These are phyloP conservation scores for Mizuhopecten yessoensis DNA, from an alignment of 1,140 invertebrate genomes.

Conservation along the genomic window DNA sequence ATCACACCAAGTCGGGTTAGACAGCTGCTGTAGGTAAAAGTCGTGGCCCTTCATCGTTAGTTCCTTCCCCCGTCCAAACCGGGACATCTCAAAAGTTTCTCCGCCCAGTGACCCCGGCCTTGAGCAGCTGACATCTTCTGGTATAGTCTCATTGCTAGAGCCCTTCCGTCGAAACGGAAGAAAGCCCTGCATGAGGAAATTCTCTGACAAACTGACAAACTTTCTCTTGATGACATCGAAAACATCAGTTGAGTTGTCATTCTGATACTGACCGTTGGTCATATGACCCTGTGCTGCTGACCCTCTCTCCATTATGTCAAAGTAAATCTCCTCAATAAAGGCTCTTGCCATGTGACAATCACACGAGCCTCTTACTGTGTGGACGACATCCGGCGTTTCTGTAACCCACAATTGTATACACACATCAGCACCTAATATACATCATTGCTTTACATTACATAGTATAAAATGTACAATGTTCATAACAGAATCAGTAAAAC, in stretches of 20 bases:
- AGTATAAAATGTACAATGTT: too few relatives aligned
- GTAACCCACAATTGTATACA: slow-evolving; percentile 17
- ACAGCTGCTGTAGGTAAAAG: slow-evolving; percentile 77
- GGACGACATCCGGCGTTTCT: slow-evolving; percentile 47
- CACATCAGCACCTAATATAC: not conserved
- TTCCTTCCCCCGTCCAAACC: slow-evolving; percentile 66
- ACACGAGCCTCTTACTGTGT: slow-evolving; percentile 43
- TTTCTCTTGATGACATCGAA: slow-evolving; percentile 72
- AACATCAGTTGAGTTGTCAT: slow-evolving; percentile 65
- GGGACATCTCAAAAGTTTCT: slow-evolving; percentile 79
- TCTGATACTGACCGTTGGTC: slow-evolving; percentile 53
- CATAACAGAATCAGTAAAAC: not conserved
- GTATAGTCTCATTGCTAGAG: slow-evolving; percentile 52
- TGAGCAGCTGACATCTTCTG: slow-evolving; percentile 52
- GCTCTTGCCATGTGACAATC: slow-evolving; percentile 62
- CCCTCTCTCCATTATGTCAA: slow-evolving; percentile 57
- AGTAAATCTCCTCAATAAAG: slow-evolving; percentile 61
- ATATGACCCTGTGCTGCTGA: slow-evolving; percentile 63
- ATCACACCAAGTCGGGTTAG: slow-evolving; percentile 85
- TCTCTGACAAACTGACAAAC: slow-evolving; percentile 65
- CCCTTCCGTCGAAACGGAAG: slow-evolving; percentile 66
- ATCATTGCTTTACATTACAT: not conserved
- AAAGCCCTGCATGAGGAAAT: slow-evolving; percentile 71
- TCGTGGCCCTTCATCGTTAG: slow-evolving; percentile 77
- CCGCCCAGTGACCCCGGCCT: slow-evolving; percentile 45